Base-by-base conservation (phyloP, 2,888 invertebrate species). In the Cerceris rybyensis region DNA sequence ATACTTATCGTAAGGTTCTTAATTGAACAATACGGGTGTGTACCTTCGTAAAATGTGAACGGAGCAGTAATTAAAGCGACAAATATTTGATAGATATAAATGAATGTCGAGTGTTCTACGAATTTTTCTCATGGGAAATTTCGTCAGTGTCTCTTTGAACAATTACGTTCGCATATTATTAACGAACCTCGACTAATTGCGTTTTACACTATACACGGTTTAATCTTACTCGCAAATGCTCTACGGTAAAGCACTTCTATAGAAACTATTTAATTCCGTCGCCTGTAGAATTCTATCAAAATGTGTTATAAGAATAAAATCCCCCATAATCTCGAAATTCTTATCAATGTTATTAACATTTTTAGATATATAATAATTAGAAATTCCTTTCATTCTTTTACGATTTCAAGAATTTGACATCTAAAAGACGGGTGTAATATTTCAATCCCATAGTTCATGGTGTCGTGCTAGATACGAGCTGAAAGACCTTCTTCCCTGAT, bases 111-210 rank as follows among this genome's bases (percentile, higher is more conserved):
- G 16, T 16, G 43, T 69, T 41, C 17, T 39, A 16, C 16, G 54
- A 13, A 11, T 41, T 39, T 49, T 42, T 69, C 69, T 59, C 69
- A 16, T 42, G 69, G 69, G 69, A 69, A 69, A 69, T 69, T 67
- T 68, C 43, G 60, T n/a, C 54, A 60, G n/a, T 69, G 46, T 41
- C 60, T 52, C 28, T 41, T 52, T 17, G 6, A 11, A 60, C 43
- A 13, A 42, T 43, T 43, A 42, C 43, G 13, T 43, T 6, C 14
- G 13, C 60, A 5, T 43, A 7, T 42, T 43, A 13, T 14, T 60
- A 13, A 7, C 42, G 42, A 41, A 14, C 42, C 13, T 9, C 14
- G 13, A n/a, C n/a, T 52, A 52, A 52, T 52, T 52, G n/a, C 28
- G 28, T 28, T 28, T 28, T 28, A 28, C 2, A 28, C 2, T 2